Percentiles rank a stretch among this genome's conserved stretches.
These are phyloP conservation scores for Platichthys flesus DNA, from an alignment of 2,113 vertebrate species.

Conservation along the genomic window DNA sequence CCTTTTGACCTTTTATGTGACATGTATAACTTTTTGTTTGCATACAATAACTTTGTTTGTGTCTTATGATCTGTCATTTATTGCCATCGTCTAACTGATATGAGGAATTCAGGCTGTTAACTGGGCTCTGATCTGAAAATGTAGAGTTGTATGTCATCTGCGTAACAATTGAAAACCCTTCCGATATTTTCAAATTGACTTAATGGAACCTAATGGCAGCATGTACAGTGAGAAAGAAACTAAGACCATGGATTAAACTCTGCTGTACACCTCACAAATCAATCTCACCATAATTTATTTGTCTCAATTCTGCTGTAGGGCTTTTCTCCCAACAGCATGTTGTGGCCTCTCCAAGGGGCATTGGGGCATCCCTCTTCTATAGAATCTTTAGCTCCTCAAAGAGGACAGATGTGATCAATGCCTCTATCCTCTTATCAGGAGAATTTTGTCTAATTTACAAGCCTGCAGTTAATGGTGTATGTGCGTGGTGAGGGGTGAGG, in stretches of 20 bases:
- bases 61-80: background rate
- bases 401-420: slow-evolving; percentile 73
- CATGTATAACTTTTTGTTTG: background rate
- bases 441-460: slow-evolving; percentile 60
- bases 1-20: background rate
- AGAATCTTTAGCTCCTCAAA: slow-evolving; percentile 36
- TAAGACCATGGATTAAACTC: background rate
- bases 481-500: slow-evolving; percentile 11
- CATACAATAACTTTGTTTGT: background rate
- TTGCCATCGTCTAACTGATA: background rate
- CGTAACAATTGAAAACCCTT: background rate
- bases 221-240: background rate
- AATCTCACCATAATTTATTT: slow-evolving; percentile 24
- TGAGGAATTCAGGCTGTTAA: background rate
- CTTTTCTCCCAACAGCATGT: slow-evolving; percentile 13
- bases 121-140: background rate
- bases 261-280: slow-evolving; percentile 16
- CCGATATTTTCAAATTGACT: background rate
- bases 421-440: slow-evolving; percentile 72
- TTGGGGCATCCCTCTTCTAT: slow-evolving; percentile 34
- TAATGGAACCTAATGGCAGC: background rate
- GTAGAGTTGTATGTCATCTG: background rate
- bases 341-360: slow-evolving; percentile 30
- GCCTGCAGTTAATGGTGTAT: slow-evolving; percentile 54
- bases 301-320: slow-evolving; percentile 16